phyloP scores from a whole-genome alignment of 1,140 invertebrate genomes.

The Eriosoma lanigerum region DNA sequence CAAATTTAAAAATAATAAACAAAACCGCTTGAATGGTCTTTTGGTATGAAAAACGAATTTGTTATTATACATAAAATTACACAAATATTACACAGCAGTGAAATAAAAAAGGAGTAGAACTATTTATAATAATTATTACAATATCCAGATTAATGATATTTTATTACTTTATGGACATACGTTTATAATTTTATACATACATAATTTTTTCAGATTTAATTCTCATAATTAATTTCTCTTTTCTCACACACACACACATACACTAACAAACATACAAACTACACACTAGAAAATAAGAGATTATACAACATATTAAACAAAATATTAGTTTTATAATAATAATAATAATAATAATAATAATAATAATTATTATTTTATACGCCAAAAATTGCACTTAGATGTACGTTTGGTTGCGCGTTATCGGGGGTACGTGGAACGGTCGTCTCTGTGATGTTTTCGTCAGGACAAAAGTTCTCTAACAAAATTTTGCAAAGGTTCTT shows the following conservation, averaged over 20 bases:
- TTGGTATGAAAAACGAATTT: neutral
- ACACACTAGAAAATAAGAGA: neutral
- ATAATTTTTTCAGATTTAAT: slow-evolving; percentile 4
- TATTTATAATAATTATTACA: too few species aligned
- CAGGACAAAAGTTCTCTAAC: too few species aligned
- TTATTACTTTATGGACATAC: too few species aligned
- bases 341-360: too few species aligned
- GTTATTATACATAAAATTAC: too few species aligned
- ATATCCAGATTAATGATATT: too few species aligned
- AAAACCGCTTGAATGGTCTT: neutral
- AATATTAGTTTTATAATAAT: neutral
- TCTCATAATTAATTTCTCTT: neutral
- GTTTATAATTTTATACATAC: slow-evolving; percentile 2
- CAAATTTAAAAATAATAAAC: neutral
- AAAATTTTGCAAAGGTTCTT: too few species aligned
- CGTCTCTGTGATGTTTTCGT: too few species aligned
- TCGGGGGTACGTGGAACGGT: neutral
- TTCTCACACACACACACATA: too few species aligned
- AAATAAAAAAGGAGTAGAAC: too few species aligned
- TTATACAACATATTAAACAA: neutral
- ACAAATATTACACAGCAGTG: too few species aligned
- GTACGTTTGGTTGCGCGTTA: slow-evolving; percentile 19
- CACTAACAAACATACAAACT: too few species aligned
- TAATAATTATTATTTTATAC: neutral
- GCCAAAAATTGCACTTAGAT: neutral